Evolutionary conservation across 2,113 vertebrate genomes (phyloP).

Genomic region (Pangasianodon gigas): DNA sequence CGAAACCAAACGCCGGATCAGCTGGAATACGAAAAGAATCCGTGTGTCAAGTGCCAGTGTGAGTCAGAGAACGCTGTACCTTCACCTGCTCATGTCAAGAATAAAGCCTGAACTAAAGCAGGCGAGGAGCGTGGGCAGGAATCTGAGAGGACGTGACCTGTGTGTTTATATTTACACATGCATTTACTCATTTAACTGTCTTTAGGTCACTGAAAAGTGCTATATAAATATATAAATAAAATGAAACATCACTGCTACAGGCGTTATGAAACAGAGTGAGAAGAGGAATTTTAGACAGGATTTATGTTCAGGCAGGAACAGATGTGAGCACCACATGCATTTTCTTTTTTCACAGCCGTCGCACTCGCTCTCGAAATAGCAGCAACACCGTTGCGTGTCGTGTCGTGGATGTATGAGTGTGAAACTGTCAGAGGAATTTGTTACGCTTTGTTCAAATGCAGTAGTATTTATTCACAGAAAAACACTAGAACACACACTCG

Average conservation of each 20-base stretch:
- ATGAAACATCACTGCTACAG: background rate
- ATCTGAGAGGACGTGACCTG: background rate
- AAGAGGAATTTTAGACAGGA: background rate
- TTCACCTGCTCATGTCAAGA: background rate
- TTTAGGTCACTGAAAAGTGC: background rate
- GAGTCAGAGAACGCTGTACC: constrained; percentile 58
- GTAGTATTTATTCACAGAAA: background rate
- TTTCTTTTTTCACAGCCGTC: background rate
- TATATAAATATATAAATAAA: background rate
- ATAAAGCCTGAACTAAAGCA: background rate
- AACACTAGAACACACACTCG: background rate
- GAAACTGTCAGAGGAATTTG: background rate
- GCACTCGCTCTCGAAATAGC: constrained; percentile 2
- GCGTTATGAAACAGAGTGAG: background rate
- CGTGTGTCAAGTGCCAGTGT: constrained; percentile 85
- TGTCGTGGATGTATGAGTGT: background rate
- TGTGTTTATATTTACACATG: background rate
- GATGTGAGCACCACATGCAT: constrained; percentile 7
- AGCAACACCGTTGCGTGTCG: background rate
- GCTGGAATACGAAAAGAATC: constrained; percentile 85
- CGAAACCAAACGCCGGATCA: constrained; percentile 77
- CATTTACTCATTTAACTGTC: background rate
- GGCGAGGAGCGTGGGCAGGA: background rate
- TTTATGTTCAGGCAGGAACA: constrained; percentile 10
- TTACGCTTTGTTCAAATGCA: background rate